Percentiles rank a stretch among this genome's conserved stretches.
phyloP scores from a whole-genome alignment of 2,797 vertebrate genomes.

The Mormyrops boulengeri region DNA sequence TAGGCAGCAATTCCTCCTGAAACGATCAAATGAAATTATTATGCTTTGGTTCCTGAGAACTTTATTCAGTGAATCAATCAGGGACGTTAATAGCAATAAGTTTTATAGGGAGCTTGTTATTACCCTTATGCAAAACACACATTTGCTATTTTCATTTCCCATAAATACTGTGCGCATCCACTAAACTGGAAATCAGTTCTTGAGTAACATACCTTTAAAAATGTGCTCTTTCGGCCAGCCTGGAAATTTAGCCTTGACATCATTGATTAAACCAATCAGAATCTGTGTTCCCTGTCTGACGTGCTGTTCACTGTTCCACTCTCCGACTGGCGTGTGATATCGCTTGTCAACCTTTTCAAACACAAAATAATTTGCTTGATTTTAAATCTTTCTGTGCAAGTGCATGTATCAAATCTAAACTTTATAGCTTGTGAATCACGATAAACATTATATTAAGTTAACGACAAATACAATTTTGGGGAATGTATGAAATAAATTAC shows the following conservation, averaged over 20 bases:
- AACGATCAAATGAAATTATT: background rate
- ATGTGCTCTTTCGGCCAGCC: constrained; percentile 43
- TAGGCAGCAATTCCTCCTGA: constrained; percentile 47
- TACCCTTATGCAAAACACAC: background rate
- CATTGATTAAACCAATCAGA: constrained; percentile 28
- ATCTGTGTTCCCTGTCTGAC: constrained; percentile 39
- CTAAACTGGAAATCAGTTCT: background rate
- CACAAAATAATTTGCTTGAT: background rate
- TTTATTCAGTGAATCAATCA: background rate
- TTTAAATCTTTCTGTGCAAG: background rate
- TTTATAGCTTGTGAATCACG: background rate
- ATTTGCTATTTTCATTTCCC: background rate
- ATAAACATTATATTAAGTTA: background rate
- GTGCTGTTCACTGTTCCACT: constrained; percentile 43
- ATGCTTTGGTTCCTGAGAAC: background rate
- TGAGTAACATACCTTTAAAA: constrained; percentile 38
- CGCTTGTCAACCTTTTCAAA: constrained; percentile 41
- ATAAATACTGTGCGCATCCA: background rate
- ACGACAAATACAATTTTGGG: background rate
- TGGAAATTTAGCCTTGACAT: constrained; percentile 36
- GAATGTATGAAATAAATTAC: background rate
- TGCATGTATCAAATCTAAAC: background rate
- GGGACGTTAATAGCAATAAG: background rate
- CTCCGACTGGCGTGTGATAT: constrained; percentile 28
- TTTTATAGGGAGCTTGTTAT: background rate